Evolutionary conservation across 2,888 invertebrate species (phyloP), one percentile per base, ranked within the genome.

Genomic region (Tupiocoris notatus): DNA sequence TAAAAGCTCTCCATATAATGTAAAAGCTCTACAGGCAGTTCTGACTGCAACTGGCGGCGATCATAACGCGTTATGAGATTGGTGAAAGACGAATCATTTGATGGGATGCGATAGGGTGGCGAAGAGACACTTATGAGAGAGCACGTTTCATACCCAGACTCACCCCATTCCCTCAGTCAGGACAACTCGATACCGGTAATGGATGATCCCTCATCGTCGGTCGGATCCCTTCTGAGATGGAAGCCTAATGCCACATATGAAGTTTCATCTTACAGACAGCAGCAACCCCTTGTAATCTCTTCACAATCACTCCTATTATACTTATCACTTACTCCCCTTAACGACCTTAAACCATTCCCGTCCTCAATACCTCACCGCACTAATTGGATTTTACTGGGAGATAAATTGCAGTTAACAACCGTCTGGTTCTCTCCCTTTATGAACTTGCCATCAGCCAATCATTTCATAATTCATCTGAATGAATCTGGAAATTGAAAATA

Each of bases 221-320:
- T 61, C 68, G 25, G n/a, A 65, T 24, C 61, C 61, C 70, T n/a
- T 73, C 58, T 54, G 62, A n/a, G 59, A 73, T 73, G 73, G 73
- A 62, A 73, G 73, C 61, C 73, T 73, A 73, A 73, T 73, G 73
- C 63, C 73, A 23, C 62, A 54, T 73, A 73, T 73, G 73, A 73
- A 73, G 73, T 73, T 62, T 73, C 73, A 39, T 24, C 63, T 73
- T 63, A 25, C 73, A 73, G 39, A 39, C 6, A 39, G 39, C 39
- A 23, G 25, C 56, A 20, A 21, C 73, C 73, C 56, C 62, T 63
- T 22, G 73, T 73, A 73, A 73, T 73, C 73, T 73, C 73, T 73
- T 73, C 73, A 73, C 73, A 73, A 73, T 73, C 73, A 73, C 62
- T 73, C 73, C 62, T 62, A 73, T 73, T 62, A 73, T 73, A 73